Percentiles rank a stretch among this genome's conserved stretches.
Evolutionary conservation across 2,797 vertebrate species (phyloP).

Genomic region (Gorsachius magnificus): DNA sequence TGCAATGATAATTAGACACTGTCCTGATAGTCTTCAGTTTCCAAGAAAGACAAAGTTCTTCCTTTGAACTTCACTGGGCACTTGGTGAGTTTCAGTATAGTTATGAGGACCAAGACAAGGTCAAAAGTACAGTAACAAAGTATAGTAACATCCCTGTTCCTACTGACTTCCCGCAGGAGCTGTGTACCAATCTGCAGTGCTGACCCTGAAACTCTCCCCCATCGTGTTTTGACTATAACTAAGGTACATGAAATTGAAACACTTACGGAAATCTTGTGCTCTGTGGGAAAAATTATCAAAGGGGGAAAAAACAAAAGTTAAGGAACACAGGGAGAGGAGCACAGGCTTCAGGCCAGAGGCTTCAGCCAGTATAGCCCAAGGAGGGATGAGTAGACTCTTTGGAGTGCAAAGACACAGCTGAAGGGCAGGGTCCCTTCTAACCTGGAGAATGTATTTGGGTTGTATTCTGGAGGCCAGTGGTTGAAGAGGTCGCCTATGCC

Average conservation of each 20-base stretch:
- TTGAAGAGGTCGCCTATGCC: background rate
- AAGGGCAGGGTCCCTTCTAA: background rate
- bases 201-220: background rate
- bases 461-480: background rate
- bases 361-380: background rate
- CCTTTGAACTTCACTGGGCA: background rate
- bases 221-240: background rate
- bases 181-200: background rate
- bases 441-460: rapidly evolving
- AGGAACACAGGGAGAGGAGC: background rate
- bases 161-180: background rate
- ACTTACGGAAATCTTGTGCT: background rate
- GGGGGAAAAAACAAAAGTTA: background rate
- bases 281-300: background rate
- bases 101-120: background rate
- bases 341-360: background rate
- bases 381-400: background rate
- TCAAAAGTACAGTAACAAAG: background rate
- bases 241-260: background rate
- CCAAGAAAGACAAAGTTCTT: background rate
- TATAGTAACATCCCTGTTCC: background rate
- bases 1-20: background rate
- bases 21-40: background rate
- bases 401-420: background rate
- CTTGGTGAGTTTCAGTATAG: background rate